Evolutionary conservation across 1,140 invertebrate genomes (phyloP).

Genomic region (Chrysomallon squamiferum): DNA sequence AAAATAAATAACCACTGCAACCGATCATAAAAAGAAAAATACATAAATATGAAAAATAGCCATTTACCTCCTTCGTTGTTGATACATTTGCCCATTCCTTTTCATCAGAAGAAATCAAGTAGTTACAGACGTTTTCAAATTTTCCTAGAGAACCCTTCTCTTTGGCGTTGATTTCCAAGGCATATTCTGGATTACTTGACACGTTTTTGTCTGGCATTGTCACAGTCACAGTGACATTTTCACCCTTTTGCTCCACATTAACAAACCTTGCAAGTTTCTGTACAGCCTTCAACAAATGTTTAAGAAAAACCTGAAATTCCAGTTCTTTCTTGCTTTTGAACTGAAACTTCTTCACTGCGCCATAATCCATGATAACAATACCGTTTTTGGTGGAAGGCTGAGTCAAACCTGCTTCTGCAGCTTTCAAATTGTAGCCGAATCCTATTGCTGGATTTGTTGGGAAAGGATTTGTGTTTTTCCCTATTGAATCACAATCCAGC

Average conservation of each 20-base stretch:
- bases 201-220: conserved; percentile 15
- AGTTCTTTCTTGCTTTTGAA: background rate
- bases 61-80: too few species aligned
- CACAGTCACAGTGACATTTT: conserved; percentile 1
- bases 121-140: too few species aligned
- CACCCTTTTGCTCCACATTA: background rate
- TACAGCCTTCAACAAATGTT: background rate
- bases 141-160: too few species aligned
- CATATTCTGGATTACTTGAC: too few species aligned
- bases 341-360: background rate
- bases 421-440: background rate
- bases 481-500: conserved; percentile 7
- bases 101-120: too few species aligned
- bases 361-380: background rate
- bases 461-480: background rate
- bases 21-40: too few species aligned
- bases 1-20: too few species aligned
- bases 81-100: too few species aligned
- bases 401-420: background rate
- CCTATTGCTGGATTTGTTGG: conserved; percentile 3
- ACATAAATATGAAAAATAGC: too few species aligned
- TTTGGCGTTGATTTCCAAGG: too few species aligned
- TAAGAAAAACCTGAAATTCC: background rate
- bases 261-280: background rate
- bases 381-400: background rate